Conservation (phyloP, 30 jellyfish, hydroid and myxozoan species). For the Hydractinia symbiolongicarpus region DNA sequence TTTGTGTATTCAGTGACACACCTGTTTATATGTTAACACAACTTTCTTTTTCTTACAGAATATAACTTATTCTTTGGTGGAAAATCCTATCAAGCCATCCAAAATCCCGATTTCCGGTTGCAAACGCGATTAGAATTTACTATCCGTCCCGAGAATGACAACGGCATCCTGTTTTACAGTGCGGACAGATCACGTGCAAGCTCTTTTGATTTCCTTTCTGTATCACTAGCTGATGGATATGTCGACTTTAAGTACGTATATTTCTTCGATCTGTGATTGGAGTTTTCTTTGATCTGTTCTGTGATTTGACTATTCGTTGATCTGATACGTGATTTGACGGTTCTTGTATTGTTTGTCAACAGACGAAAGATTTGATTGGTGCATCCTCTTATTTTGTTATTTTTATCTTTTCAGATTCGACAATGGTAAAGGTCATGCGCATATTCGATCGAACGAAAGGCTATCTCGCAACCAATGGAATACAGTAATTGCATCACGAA, state of each 20-base stretch:
- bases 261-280: not conserved
- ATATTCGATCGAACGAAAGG: constrained; percentile 44
- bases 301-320: not conserved
- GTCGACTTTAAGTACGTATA: constrained; percentile 62
- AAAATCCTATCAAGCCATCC: constrained; percentile 51
- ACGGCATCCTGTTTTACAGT: constrained; percentile 58
- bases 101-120: constrained; percentile 31
- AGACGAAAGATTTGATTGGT: not conserved
- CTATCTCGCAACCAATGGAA: constrained; percentile 56
- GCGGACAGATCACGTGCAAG: constrained; percentile 44
- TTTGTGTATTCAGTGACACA: too few species aligned
- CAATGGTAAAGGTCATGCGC: constrained; percentile 79
- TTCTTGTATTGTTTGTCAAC: too few species aligned
- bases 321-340: too few species aligned
- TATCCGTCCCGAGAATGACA: constrained; percentile 52
- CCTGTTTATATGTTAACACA: not conserved
- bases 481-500: constrained; percentile 49
- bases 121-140: constrained; percentile 44
- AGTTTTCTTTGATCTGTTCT: not conserved
- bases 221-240: constrained; percentile 60
- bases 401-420: constrained; percentile 50
- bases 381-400: not conserved
- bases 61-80: constrained; percentile 84
- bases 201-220: constrained; percentile 62
- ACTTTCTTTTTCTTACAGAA: constrained; percentile 31